Conservation (phyloP, 1,140 invertebrate genomes). For the Campoletis sonorensis region DNA sequence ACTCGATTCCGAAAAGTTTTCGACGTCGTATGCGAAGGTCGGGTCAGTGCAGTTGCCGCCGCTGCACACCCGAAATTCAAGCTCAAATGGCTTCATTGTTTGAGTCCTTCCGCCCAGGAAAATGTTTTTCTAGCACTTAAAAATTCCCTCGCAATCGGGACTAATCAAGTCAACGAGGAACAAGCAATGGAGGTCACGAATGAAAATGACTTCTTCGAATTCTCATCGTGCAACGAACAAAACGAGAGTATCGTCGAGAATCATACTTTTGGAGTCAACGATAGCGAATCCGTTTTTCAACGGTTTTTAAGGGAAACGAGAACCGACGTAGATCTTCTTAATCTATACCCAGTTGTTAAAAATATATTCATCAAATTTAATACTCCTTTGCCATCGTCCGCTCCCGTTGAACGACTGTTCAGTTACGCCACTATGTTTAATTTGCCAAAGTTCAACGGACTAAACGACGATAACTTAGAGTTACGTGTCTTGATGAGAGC, state of each 20-base stretch:
- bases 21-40: not conserved
- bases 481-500: too few species aligned
- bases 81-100: not conserved
- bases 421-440: conserved; percentile 30
- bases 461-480: conserved; percentile 36
- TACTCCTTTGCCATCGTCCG: conserved; percentile 49
- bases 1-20: conserved; percentile 44
- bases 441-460: not conserved
- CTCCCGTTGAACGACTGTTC: conserved; percentile 52
- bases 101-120: not conserved
- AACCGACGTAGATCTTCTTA: too few species aligned
- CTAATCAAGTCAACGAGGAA: not conserved
- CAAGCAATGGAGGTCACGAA: not conserved
- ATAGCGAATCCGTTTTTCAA: conserved; percentile 20
- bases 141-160: not conserved
- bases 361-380: conserved; percentile 51
- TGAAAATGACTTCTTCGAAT: conserved; percentile 29
- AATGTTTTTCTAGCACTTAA: conserved; percentile 8
- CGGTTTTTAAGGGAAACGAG: too few species aligned
- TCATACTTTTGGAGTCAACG: too few species aligned
- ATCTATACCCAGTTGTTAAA: too few species aligned
- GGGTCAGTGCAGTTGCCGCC: conserved; percentile 27
- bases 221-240: not conserved
- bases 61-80: conserved; percentile 28
- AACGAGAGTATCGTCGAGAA: too few species aligned